A percentile compares a stretch with the other conserved stretches of the same genome.
phyloP scores from a whole-genome alignment of 2,888 invertebrate genomes.

The Tachina grossa region DNA sequence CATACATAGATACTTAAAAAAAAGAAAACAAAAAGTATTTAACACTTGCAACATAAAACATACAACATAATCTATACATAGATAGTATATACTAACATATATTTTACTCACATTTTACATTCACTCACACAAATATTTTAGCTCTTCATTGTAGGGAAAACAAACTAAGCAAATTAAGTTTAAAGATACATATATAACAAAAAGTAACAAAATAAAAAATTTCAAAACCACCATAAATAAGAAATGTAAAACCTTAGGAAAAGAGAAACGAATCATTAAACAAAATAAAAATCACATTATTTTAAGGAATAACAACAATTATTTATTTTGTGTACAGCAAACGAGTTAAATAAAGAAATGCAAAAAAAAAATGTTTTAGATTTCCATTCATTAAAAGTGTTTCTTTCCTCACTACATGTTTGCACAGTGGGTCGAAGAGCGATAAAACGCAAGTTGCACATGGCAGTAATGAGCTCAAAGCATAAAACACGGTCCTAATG shows the following conservation, averaged over 20 bases:
- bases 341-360: conserved; percentile 22
- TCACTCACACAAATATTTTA: conserved; percentile 34
- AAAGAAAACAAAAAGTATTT: conserved; percentile 25
- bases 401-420: conserved; percentile 1
- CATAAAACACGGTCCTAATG: no score
- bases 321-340: conserved; percentile 40
- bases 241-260: conserved; percentile 54
- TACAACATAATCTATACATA: conserved; percentile 20
- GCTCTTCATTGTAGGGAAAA: conserved; percentile 41
- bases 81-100: not conserved
- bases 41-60: conserved; percentile 32
- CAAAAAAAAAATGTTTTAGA: conserved; percentile 53
- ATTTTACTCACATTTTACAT: conserved; percentile 42
- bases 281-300: conserved; percentile 53
- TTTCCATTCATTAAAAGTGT: conserved; percentile 58
- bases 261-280: conserved; percentile 43
- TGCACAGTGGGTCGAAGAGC: not conserved
- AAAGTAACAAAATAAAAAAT: conserved; percentile 47
- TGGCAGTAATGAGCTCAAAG: no score
- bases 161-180: conserved; percentile 43
- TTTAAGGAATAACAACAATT: conserved; percentile 53
- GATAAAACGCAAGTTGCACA: no score
- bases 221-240: conserved; percentile 60
- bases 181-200: conserved; percentile 25
- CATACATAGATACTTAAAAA: not conserved